phyloP scores from a whole-genome alignment of 2,113 vertebrate genomes.

The Misgurnus mizolepis region DNA sequence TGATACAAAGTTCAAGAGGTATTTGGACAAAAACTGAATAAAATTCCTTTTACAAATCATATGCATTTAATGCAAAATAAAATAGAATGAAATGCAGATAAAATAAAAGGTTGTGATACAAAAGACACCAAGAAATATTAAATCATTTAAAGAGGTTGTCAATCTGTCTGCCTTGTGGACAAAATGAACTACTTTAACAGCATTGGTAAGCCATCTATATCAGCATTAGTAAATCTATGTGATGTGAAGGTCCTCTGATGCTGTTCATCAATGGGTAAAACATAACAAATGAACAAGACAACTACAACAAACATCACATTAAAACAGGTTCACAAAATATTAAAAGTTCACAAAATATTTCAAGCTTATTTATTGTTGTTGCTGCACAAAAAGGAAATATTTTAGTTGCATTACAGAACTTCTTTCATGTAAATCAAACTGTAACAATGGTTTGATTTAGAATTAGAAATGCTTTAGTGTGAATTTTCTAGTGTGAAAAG shows the following conservation, averaged over 20 bases:
- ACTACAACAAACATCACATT: constrained; percentile 64
- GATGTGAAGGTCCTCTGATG: constrained; percentile 71
- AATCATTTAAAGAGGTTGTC: constrained; percentile 60
- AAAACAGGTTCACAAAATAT: constrained; percentile 45
- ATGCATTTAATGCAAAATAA: constrained; percentile 96
- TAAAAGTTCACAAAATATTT: constrained; percentile 64
- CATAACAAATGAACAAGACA: constrained; percentile 66
- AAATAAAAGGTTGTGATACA: constrained; percentile 92
- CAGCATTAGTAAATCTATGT: constrained; percentile 75
- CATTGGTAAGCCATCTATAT: constrained; percentile 83
- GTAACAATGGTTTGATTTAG: not conserved
- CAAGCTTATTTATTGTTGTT: constrained; percentile 68
- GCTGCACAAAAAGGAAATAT: constrained; percentile 55
- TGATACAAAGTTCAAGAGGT: constrained; percentile 99
- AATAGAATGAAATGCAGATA: constrained; percentile 75
- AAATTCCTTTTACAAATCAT: constrained; percentile 99
- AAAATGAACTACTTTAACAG: constrained; percentile 75
- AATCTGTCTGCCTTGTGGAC: constrained; percentile 80
- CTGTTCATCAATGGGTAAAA: constrained; percentile 67
- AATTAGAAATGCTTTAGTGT: not conserved
- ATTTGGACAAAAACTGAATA: constrained; percentile 99
- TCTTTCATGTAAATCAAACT: not conserved
- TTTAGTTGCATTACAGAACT: not conserved
- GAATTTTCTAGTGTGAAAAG: not conserved
- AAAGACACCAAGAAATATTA: constrained; percentile 83